Conservation (phyloP, 2,113 vertebrate genomes). For the Nematolebias whitei region DNA sequence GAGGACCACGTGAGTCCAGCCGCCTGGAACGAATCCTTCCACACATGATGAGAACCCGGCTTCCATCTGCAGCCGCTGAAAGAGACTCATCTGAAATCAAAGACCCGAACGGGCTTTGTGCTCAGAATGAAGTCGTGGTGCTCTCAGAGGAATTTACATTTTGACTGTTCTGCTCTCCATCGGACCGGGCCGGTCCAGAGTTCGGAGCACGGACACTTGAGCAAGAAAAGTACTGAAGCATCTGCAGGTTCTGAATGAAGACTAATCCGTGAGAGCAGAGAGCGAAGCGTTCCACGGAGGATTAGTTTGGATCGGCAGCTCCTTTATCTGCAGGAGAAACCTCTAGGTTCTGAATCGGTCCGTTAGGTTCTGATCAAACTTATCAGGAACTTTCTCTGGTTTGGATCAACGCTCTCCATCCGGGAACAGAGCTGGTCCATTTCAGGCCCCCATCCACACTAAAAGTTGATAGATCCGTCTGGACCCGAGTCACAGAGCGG, state of each 20-base stretch:
- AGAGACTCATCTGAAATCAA: conserved; percentile 40
- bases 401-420: too few relatives aligned
- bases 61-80: conserved; percentile 43
- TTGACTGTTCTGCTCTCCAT: conserved; percentile 18
- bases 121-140: conserved; percentile 20
- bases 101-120: conserved; percentile 32
- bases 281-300: too few relatives aligned
- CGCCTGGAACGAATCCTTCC: conserved; percentile 55
- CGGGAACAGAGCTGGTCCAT: too few relatives aligned
- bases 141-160: conserved; percentile 38
- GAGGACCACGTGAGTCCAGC: conserved; percentile 64
- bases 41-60: conserved; percentile 37
- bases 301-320: too few relatives aligned
- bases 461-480: too few relatives aligned
- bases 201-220: conserved; percentile 54
- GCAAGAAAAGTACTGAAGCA: conserved; percentile 23
- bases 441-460: too few relatives aligned
- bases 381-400: too few relatives aligned
- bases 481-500: too few relatives aligned
- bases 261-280: too few relatives aligned
- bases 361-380: too few relatives aligned
- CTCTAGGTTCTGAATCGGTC: too few relatives aligned
- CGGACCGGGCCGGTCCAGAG: conserved; percentile 1
- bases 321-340: too few relatives aligned
- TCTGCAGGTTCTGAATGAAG: conserved; percentile 18